Evolutionary conservation across 1,140 invertebrate species (phyloP).

Genomic region (Heliconius eleuchia): DNA sequence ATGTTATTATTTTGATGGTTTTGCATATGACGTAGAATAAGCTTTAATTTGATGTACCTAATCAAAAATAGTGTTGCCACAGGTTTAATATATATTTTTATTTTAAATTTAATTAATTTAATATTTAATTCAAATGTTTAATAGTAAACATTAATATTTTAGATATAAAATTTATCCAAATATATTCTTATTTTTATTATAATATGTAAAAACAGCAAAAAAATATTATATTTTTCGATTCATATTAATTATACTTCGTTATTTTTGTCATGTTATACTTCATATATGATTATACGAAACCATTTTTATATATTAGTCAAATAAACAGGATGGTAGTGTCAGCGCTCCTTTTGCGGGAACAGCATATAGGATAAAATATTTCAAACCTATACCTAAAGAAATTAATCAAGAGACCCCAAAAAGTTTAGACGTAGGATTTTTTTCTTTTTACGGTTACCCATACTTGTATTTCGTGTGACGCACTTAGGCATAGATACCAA

Average conservation of each 20-base stretch:
- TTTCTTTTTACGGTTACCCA: no score
- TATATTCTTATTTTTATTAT: neutral
- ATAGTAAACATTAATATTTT: neutral
- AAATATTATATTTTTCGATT: neutral
- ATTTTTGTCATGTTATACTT: neutral
- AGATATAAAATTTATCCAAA: no score
- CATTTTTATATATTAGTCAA: neutral
- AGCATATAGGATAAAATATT: no score
- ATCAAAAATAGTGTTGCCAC: slow-evolving; percentile 33
- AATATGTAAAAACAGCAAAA: neutral
- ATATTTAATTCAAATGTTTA: slow-evolving; percentile 11
- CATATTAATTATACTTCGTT: neutral
- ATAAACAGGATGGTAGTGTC: neutral
- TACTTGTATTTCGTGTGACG: no score
- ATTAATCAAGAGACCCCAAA: no score
- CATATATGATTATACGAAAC: neutral
- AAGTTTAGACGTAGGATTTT: no score
- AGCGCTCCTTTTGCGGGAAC: no score
- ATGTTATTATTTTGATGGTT: no score
- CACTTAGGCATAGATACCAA: no score
- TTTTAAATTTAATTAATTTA: slow-evolving; percentile 7
- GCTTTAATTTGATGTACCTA: slow-evolving; percentile 29
- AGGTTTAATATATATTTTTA: slow-evolving; percentile 8
- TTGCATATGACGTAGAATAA: neutral
- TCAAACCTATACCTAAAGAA: no score